A percentile compares a stretch with the other conserved stretches of the same genome.
phyloP scores from a whole-genome alignment of 1,140 invertebrate species.

The Chironomus striatipennis region DNA sequence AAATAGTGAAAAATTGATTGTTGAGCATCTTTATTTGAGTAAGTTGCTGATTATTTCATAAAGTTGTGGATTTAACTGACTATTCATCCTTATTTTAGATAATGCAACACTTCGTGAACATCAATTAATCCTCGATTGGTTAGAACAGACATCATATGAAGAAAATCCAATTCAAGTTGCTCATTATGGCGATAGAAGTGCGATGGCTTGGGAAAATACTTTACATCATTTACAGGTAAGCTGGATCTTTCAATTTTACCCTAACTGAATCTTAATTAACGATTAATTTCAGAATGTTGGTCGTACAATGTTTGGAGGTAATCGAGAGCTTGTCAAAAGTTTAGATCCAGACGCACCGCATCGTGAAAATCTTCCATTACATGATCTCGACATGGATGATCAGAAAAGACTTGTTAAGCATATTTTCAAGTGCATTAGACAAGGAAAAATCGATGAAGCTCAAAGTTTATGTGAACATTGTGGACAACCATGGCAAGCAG shows the following conservation, averaged over 20 bases:
- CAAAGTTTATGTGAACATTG: conserved; percentile 71
- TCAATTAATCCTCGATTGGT: conserved; percentile 85
- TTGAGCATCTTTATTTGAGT: conserved; percentile 46
- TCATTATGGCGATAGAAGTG: conserved; percentile 64
- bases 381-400: conserved; percentile 84
- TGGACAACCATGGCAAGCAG: conserved; percentile 84
- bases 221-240: conserved; percentile 63
- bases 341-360: conserved; percentile 91
- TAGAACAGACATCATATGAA: conserved; percentile 74
- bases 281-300: conserved; percentile 31
- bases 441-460: conserved; percentile 76
- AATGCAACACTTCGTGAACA: conserved; percentile 63
- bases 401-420: conserved; percentile 61
- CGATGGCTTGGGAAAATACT: conserved; percentile 86
- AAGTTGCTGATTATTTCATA: background rate
- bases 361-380: conserved; percentile 67
- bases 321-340: conserved; percentile 55
- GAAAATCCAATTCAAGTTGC: conserved; percentile 54
- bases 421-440: conserved; percentile 71
- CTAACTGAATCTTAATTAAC: background rate
- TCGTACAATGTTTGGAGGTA: conserved; percentile 47
- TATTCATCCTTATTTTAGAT: conserved; percentile 38
- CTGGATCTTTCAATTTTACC: conserved; percentile 35
- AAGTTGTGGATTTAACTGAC: background rate
- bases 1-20: conserved; percentile 53